Percentiles rank a stretch among this genome's conserved stretches.
Conservation (phyloP, 2,888 invertebrate species). For the Petrolisthes cinctipes region DNA sequence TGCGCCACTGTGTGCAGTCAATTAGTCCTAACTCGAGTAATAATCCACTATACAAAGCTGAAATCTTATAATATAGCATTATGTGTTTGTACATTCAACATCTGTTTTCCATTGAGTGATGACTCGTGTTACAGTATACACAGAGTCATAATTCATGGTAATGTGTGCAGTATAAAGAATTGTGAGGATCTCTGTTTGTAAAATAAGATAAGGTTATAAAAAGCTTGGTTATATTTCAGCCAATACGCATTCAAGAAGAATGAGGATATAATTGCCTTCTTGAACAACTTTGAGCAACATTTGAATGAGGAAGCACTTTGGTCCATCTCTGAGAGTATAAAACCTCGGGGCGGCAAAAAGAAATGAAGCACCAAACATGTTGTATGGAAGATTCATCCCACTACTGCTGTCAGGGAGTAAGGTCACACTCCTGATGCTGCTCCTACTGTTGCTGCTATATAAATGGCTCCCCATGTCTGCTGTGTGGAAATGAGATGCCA, state of each 20-base stretch:
- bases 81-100: too few species aligned
- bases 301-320: constrained; percentile 98
- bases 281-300: constrained; percentile 96
- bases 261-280: constrained; percentile 93
- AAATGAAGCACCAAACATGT: constrained; percentile 18
- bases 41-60: too few species aligned
- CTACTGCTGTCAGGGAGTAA: background rate
- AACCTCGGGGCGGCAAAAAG: constrained; percentile 82
- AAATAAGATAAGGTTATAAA: too few species aligned
- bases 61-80: too few species aligned
- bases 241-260: constrained; percentile 93
- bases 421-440: background rate
- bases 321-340: constrained; percentile 97
- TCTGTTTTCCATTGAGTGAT: too few species aligned
- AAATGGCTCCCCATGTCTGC: background rate
- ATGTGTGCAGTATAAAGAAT: too few species aligned
- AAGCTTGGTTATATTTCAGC: constrained; percentile 73
- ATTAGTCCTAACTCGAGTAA: too few species aligned
- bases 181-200: too few species aligned
- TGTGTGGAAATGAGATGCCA: background rate
- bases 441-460: background rate
- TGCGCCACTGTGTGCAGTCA: too few species aligned
- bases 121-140: too few species aligned
- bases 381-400: background rate
- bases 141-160: too few species aligned